These are phyloP conservation scores for Cephus runcator DNA, from an alignment of 2,888 invertebrate species.

Conservation along the genomic window DNA sequence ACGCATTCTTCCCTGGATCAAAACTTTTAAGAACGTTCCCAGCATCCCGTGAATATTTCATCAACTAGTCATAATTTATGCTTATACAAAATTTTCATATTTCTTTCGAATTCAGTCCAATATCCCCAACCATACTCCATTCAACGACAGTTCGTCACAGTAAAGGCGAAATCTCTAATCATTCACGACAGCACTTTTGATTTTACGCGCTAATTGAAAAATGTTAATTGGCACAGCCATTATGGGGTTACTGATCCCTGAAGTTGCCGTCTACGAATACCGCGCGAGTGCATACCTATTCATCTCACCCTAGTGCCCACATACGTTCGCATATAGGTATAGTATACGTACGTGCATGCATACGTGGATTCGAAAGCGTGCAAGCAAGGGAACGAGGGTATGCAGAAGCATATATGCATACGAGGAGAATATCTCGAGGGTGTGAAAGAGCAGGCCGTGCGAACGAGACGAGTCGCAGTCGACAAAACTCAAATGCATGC, in stretches of 20 bases:
- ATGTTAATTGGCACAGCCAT: constrained; percentile 47
- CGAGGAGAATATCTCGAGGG: constrained; percentile 46
- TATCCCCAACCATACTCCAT: not conserved
- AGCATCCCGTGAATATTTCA: not conserved
- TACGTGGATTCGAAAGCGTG: constrained; percentile 17
- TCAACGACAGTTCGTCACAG: not conserved
- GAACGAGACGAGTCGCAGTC: constrained; percentile 19
- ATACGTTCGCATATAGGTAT: constrained; percentile 9
- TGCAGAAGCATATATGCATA: constrained; percentile 14
- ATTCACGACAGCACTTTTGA: not conserved
- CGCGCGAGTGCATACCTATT: constrained; percentile 38
- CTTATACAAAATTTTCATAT: not conserved
- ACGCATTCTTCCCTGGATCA: not conserved
- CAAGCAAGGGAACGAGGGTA: constrained; percentile 10
- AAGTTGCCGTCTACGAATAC: constrained; percentile 33
- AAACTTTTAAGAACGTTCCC: not conserved
- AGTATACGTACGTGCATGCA: not conserved
- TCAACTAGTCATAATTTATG: too few relatives aligned
- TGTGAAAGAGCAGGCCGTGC: constrained; percentile 46
- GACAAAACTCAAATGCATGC: constrained; percentile 53
- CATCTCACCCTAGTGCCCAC: constrained; percentile 28
- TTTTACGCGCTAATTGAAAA: constrained; percentile 4
- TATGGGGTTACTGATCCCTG: constrained; percentile 55
- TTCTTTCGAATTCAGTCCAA: not conserved
- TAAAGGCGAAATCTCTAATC: not conserved